Base-by-base conservation (phyloP, 2,797 vertebrate species). In the Sebastes kiyomatsui region DNA sequence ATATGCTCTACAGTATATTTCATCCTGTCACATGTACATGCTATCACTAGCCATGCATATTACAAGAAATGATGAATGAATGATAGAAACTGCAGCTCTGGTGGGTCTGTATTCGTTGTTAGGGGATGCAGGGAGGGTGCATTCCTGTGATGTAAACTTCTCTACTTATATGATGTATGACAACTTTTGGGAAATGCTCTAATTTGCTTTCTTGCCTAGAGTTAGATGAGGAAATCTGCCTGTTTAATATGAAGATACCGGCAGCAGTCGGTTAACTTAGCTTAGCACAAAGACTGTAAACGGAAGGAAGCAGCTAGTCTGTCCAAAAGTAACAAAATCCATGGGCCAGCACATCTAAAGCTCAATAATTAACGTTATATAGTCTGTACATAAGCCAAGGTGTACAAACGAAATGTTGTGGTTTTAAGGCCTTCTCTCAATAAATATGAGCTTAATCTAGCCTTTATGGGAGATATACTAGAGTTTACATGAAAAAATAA, bases 1-100 rank as follows among this genome's bases (percentile, higher is more conserved):
- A 58, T 46, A 60, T 52, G 49, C 42, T 80, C 46, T 56, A 38
- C 33, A 54, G 22, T 38, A 68, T 55, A 58, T 74, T 79, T 74
- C 62, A 62, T 69, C 33, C 58, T 69, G 64, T 83, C 54, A 28
- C 32, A 70, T 78, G 42, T 7, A 20, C 28, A 56, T 33, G n/a
- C 38, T 61, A 30, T 67, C 11, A 65, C 66, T 4, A 33, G 64
- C 60, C 49, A 67, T 42, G 23, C 9, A 54, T 7, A 5, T 18
- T 11, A 27, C 11, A 59, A 68, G 67, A 59, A 60, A 61, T 49
- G 25, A 52, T 54, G 33, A 76, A 72, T 72, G 72, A 67, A 64
- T 67, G 12, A 81, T 64, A 12, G 23, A 38, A 33, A 62, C 14
- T 65, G 60, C 32, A 38, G 54, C 38, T 49, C 12, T 28, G 66